Evolutionary conservation across 2,797 vertebrate species (phyloP).

Genomic region (Diplodus sargus): DNA sequence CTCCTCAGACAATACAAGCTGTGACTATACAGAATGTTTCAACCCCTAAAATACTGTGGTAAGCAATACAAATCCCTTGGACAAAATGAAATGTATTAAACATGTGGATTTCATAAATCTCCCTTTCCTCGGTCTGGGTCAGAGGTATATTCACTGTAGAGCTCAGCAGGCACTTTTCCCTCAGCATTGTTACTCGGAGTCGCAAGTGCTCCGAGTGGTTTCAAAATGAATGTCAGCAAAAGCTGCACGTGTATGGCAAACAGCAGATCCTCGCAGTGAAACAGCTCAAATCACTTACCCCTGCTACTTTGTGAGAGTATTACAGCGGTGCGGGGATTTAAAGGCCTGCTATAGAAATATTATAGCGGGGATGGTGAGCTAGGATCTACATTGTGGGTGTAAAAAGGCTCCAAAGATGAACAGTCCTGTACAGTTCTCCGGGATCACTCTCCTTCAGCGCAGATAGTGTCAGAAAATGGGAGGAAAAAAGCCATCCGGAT

Average conservation of each 20-base stretch:
- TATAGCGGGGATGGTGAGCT: conserved; percentile 45
- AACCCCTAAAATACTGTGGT: conserved; percentile 82
- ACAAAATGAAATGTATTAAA: conserved; percentile 91
- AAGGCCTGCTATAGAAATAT: conserved; percentile 60
- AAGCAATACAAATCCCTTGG: conserved; percentile 86
- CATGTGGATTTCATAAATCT: conserved; percentile 89
- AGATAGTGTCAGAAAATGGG: conserved; percentile 49
- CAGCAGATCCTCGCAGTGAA: conserved; percentile 74
- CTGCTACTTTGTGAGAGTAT: conserved; percentile 70
- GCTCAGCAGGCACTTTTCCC: conserved; percentile 77
- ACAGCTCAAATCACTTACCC: conserved; percentile 78
- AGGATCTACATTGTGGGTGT: conserved; percentile 45
- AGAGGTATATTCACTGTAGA: conserved; percentile 82
- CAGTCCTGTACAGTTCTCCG: conserved; percentile 38
- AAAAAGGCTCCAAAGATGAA: conserved; percentile 51
- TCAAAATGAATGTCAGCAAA: conserved; percentile 84
- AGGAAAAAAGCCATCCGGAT: conserved; percentile 50
- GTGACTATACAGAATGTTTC: conserved; percentile 80
- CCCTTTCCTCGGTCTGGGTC: conserved; percentile 80
- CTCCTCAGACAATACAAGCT: conserved; percentile 82
- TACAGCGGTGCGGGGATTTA: conserved; percentile 65
- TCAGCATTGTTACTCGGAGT: conserved; percentile 76
- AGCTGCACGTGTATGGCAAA: conserved; percentile 71
- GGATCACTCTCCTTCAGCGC: conserved; percentile 42
- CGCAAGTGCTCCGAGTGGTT: conserved; percentile 73